Percentiles rank a stretch among this genome's conserved stretches.
phyloP scores from a whole-genome alignment of 1,140 invertebrate species.

The Doryteuthis pealeii region DNA sequence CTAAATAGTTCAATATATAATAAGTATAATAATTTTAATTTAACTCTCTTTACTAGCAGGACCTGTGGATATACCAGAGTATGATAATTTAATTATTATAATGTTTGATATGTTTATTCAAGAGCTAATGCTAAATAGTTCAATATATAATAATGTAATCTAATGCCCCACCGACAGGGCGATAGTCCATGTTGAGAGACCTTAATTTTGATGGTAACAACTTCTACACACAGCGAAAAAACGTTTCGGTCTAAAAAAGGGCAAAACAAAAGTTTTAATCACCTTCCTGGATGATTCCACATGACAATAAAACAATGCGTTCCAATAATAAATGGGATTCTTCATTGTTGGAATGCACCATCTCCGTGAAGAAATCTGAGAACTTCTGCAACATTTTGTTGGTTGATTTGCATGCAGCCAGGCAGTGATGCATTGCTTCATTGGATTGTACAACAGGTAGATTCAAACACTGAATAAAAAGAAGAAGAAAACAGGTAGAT shows the following conservation, averaged over 20 bases:
- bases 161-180: not conserved
- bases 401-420: conserved; percentile 39
- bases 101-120: no score
- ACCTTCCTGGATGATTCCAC: not conserved
- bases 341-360: not conserved
- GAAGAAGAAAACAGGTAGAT: not conserved
- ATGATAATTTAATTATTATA: no score
- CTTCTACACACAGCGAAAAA: no score
- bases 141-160: no score
- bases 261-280: no score
- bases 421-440: conserved; percentile 46
- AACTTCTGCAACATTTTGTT: conserved; percentile 47
- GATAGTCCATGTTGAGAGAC: not conserved
- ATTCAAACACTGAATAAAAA: conserved; percentile 9
- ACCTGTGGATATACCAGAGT: no score
- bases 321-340: not conserved
- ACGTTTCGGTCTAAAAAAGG: no score
- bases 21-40: no score
- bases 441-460: conserved; percentile 43
- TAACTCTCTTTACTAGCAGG: no score
- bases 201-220: no score
- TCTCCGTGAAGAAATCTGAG: conserved; percentile 15
- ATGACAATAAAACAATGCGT: not conserved
- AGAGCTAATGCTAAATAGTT: no score
- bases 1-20: no score